A percentile compares a stretch with the other conserved stretches of the same genome.
phyloP scores from a whole-genome alignment of 2,113 vertebrate genomes.

The Scytalopus superciliaris region DNA sequence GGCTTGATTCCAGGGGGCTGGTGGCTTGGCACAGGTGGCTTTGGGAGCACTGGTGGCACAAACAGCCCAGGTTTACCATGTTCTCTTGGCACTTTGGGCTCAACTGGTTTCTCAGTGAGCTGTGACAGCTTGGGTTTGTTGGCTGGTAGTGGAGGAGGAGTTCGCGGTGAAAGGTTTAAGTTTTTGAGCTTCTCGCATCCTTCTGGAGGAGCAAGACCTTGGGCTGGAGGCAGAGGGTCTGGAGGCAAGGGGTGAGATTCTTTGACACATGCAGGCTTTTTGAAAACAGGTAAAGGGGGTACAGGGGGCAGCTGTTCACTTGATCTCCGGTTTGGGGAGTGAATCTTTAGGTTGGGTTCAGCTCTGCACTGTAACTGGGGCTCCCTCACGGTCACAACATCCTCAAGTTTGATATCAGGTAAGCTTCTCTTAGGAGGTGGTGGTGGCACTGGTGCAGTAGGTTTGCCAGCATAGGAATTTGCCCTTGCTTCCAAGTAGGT shows the following conservation, averaged over 20 bases:
- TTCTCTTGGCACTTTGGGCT: constrained; percentile 34
- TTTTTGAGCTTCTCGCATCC: constrained; percentile 67
- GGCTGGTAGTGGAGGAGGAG: constrained; percentile 60
- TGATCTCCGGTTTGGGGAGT: background rate
- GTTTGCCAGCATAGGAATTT: constrained; percentile 62
- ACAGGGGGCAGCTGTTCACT: constrained; percentile 17
- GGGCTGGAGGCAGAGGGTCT: constrained; percentile 11
- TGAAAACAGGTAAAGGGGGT: constrained; percentile 18
- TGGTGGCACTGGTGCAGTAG: constrained; percentile 26
- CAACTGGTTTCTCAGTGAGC: constrained; percentile 7
- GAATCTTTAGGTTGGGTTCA: constrained; percentile 6
- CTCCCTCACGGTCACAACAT: constrained; percentile 27
- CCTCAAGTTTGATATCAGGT: constrained; percentile 29
- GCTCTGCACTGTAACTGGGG: background rate
- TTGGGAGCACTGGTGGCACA: constrained; percentile 55
- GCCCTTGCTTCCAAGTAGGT: constrained; percentile 16
- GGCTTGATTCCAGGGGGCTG: constrained; percentile 57
- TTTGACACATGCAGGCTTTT: constrained; percentile 30
- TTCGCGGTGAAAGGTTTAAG: constrained; percentile 62
- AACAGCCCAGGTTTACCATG: constrained; percentile 38
- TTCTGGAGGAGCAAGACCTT: constrained; percentile 5
- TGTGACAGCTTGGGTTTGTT: constrained; percentile 58
- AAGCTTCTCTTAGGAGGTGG: constrained; percentile 70
- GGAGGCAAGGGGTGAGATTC: background rate
- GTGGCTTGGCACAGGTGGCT: constrained; percentile 56